These are phyloP conservation scores for Oscheius sp. DNA, from an alignment of 2,888 invertebrate species.

Conservation along the genomic window DNA sequence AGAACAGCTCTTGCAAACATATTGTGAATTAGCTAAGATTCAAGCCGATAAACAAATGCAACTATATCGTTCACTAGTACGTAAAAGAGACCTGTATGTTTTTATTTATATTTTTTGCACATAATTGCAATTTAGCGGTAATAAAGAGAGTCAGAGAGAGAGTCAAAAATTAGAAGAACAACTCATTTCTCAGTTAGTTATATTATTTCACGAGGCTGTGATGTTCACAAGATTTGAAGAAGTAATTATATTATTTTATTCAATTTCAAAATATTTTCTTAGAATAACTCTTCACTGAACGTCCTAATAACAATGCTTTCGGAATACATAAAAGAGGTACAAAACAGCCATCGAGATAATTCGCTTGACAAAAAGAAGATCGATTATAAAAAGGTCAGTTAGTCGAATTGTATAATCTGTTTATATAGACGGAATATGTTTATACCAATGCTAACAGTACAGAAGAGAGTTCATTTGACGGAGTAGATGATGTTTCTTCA, in stretches of 20 bases:
- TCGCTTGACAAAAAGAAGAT: constrained; percentile 3
- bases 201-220: constrained; percentile 25
- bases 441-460: not conserved
- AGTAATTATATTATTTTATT: too few relatives aligned
- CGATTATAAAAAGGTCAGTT: not conserved
- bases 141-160: not conserved
- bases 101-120: not conserved
- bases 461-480: not conserved
- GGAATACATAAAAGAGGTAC: constrained; percentile 21
- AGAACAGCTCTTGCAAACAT: constrained; percentile 24
- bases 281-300: not conserved
- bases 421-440: constrained; percentile 7
- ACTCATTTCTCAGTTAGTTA: constrained; percentile 14
- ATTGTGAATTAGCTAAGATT: constrained; percentile 21
- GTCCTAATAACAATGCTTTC: constrained; percentile 4
- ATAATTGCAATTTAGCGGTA: not conserved
- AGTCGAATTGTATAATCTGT: not conserved
- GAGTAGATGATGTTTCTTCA: not conserved
- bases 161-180: constrained; percentile 6
- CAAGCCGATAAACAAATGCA: constrained; percentile 11
- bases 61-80: not conserved
- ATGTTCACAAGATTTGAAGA: constrained; percentile 7
- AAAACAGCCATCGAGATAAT: not conserved
- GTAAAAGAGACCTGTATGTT: not conserved
- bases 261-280: not conserved